Percentiles rank a stretch among this genome's conserved stretches.
Conservation (phyloP, 2,113 vertebrate genomes). For the Ciconia boyciana region DNA sequence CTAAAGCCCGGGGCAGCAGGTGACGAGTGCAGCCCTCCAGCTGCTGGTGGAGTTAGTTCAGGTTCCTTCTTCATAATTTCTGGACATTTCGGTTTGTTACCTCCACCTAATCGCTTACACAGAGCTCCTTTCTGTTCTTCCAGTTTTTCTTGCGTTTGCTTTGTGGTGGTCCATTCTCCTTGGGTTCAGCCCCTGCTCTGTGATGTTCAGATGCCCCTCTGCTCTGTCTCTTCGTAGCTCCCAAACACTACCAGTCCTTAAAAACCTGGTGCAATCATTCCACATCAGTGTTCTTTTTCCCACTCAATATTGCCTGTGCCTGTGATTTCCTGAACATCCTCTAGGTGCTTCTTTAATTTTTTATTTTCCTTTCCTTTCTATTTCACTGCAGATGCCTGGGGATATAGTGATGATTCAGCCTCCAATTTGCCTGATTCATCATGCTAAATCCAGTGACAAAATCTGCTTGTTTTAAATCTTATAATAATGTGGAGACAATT, state of each 20-base stretch:
- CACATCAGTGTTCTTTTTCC: not conserved
- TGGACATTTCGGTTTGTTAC: too few relatives aligned
- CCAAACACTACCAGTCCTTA: accelerated
- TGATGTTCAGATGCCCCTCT: not conserved
- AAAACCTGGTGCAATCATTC: not conserved
- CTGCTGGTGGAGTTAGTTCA: not conserved
- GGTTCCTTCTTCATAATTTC: not conserved
- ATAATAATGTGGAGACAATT: not conserved
- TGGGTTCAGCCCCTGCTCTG: not conserved
- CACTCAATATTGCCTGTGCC: accelerated
- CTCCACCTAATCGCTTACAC: not conserved
- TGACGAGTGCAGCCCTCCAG: not conserved
- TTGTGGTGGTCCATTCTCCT: accelerated
- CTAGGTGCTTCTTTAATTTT: not conserved
- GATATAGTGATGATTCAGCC: not conserved
- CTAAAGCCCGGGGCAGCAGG: not conserved
- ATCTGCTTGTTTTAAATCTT: conserved; percentile 12
- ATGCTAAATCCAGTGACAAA: conserved; percentile 2
- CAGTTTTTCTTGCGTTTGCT: accelerated
- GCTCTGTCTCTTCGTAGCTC: not conserved
- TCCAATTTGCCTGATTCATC: conserved; percentile 52
- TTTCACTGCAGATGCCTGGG: not conserved
- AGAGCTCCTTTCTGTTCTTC: not conserved
- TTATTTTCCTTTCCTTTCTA: not conserved
- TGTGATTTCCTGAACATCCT: not conserved